Evolutionary conservation across 2,797 vertebrate species (phyloP).

Genomic region (Phaenicophaeus curvirostris): DNA sequence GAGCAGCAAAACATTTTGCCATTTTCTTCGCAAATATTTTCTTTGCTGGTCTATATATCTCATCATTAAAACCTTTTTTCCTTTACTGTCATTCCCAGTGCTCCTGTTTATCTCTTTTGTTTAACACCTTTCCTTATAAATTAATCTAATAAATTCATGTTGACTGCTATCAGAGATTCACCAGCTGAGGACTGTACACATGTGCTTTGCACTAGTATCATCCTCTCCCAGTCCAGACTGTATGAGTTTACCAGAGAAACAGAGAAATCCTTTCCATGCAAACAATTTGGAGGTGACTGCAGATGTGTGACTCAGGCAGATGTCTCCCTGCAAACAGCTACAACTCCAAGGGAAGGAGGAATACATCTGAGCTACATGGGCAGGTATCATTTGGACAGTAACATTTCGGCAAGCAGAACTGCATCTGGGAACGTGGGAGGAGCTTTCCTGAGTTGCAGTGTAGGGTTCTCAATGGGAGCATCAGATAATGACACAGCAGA

Average conservation of each 20-base stretch:
- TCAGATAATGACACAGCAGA: fast-evolving
- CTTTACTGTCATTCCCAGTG: not conserved
- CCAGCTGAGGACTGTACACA: not conserved
- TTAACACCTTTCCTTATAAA: not conserved
- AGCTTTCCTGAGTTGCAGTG: not conserved
- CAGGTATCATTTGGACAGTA: not conserved
- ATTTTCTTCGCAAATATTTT: not conserved
- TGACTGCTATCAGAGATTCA: not conserved
- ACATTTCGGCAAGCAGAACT: not conserved
- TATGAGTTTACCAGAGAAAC: not conserved
- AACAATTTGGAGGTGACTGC: not conserved
- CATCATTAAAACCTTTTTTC: not conserved
- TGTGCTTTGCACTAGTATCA: not conserved
- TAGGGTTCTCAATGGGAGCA: not conserved
- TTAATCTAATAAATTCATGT: not conserved
- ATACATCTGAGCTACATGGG: not conserved
- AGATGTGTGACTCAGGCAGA: not conserved
- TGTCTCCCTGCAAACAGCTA: not conserved
- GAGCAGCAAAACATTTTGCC: not conserved
- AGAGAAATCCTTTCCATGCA: not conserved
- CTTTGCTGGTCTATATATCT: not conserved
- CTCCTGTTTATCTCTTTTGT: not conserved
- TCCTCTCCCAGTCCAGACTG: not conserved
- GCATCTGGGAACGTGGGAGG: fast-evolving
- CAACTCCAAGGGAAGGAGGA: not conserved